These are phyloP conservation scores for Bufotes viridis DNA, from an alignment of 2,797 vertebrate species.

Conservation along the genomic window DNA sequence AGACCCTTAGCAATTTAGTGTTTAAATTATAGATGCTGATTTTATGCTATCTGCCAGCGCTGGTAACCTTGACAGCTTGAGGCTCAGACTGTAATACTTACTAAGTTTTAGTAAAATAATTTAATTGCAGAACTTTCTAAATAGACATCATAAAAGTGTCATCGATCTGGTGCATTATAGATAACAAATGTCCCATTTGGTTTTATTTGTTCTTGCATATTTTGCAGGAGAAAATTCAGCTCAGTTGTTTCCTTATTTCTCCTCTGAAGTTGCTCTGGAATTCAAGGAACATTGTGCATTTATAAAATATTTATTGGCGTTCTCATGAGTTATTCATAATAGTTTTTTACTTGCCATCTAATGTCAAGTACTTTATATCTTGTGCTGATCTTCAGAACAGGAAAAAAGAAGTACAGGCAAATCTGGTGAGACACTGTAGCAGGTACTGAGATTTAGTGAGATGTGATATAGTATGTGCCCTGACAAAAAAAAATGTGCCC, in stretches of 20 bases:
- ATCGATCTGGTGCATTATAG: constrained; percentile 18
- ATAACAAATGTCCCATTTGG: constrained; percentile 8
- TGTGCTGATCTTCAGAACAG: constrained; percentile 8
- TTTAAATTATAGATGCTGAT: constrained; percentile 32
- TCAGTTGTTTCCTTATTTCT: constrained; percentile 9
- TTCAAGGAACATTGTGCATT: constrained; percentile 31
- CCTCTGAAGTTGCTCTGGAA: background rate
- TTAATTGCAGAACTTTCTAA: constrained; percentile 17
- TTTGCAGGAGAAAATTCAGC: background rate
- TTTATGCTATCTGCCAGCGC: constrained; percentile 7
- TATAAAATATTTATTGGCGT: constrained; percentile 50
- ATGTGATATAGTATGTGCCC: background rate
- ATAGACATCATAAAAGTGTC: background rate
- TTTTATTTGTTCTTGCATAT: constrained; percentile 12
- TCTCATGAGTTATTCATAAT: constrained; percentile 53
- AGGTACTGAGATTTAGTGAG: background rate
- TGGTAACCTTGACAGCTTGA: constrained; percentile 3
- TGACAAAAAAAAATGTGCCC: background rate
- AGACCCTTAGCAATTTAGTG: background rate
- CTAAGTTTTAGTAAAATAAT: constrained; percentile 17
- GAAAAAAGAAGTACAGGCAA: background rate
- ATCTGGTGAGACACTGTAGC: background rate
- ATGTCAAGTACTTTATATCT: constrained; percentile 46
- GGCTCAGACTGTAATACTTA: background rate
- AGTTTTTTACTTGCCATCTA: constrained; percentile 19